These are phyloP conservation scores for Diarsia dahlii DNA, from an alignment of 2,888 invertebrate genomes.

Conservation along the genomic window DNA sequence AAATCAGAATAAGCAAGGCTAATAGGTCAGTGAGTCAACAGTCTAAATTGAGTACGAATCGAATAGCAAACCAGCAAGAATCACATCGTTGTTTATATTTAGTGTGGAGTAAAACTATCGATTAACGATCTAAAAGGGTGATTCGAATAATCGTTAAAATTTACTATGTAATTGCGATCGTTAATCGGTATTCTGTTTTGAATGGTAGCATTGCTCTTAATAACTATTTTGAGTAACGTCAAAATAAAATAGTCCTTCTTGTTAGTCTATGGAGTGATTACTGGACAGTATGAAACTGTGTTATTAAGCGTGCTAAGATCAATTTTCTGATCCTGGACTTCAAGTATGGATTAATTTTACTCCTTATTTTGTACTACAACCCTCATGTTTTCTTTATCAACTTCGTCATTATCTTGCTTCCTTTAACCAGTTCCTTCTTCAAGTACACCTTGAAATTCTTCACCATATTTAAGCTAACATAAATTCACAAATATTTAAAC, in stretches of 20 bases:
- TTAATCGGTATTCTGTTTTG: constrained; percentile 46
- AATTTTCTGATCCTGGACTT: constrained; percentile 16
- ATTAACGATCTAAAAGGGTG: constrained; percentile 53
- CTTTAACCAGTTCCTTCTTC: neutral
- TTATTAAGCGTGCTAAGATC: neutral
- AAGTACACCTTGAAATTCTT: neutral
- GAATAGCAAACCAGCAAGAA: constrained; percentile 52
- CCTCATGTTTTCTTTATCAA: neutral
- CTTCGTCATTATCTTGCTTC: neutral
- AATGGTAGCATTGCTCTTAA: constrained; percentile 54
- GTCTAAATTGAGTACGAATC: constrained; percentile 67
- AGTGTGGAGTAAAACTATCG: constrained; percentile 48
- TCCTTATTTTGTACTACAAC: neutral
- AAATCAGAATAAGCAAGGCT: constrained; percentile 69
- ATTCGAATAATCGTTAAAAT: constrained; percentile 60
- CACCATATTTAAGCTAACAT: neutral
- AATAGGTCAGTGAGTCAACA: constrained; percentile 75
- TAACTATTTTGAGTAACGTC: constrained; percentile 38
- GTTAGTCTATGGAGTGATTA: constrained; percentile 7
- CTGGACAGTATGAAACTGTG: neutral
- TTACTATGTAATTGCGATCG: constrained; percentile 49
- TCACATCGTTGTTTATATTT: constrained; percentile 52
- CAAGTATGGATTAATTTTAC: neutral
- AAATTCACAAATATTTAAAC: constrained; percentile 50
- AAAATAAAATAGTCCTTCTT: constrained; percentile 35